phyloP scores from a whole-genome alignment of 2,113 vertebrate genomes.

The Brienomyrus brachyistius region DNA sequence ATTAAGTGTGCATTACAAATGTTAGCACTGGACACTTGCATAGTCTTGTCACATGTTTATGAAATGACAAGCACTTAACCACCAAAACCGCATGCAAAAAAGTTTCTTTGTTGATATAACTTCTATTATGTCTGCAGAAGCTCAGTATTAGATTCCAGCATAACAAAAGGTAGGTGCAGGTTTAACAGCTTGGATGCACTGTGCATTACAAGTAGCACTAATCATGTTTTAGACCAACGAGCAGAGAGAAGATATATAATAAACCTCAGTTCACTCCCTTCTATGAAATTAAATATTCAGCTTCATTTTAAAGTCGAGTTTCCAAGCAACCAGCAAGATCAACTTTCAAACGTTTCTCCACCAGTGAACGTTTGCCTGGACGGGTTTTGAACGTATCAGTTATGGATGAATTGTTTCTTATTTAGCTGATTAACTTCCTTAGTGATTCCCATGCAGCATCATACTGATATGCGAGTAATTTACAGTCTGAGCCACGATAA shows the following conservation, averaged over 20 bases:
- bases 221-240: not conserved
- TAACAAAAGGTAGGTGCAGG: not conserved
- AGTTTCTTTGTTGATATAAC: not conserved
- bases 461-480: not conserved
- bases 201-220: not conserved
- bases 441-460: not conserved
- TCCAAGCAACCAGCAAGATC: not conserved
- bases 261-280: not conserved
- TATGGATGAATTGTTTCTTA: not conserved
- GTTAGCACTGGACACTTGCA: not conserved
- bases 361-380: not conserved
- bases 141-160: not conserved
- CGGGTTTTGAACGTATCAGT: not conserved
- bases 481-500: not conserved
- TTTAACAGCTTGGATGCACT: not conserved
- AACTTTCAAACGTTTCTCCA: not conserved
- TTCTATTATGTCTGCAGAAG: not conserved
- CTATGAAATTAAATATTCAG: not conserved
- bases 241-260: not conserved
- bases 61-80: not conserved
- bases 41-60: not conserved
- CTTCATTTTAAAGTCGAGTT: constrained; percentile 2
- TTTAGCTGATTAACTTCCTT: not conserved
- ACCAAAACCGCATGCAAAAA: not conserved
- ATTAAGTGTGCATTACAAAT: not conserved